phyloP scores from a whole-genome alignment of 2,113 vertebrate genomes.

The pig (Sus scrofa) region T2T-Sscrofa CM000826.6:62441001-62441500 shows the following conservation, averaged over 20 bases:
- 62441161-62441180: background rate
- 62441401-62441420: too few relatives aligned
- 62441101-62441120: background rate
- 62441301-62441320: too few relatives aligned
- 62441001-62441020: conserved; percentile 47
- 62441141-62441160: background rate
- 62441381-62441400: too few relatives aligned
- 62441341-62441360: too few relatives aligned
- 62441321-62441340: too few relatives aligned
- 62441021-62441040: background rate
- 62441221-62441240: background rate
- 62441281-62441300: too few relatives aligned
- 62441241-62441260: rapidly evolving
- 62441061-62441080: background rate
- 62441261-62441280: background rate
- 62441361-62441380: too few relatives aligned
- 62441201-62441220: background rate
- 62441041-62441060: conserved; percentile 50
- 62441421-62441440: too few relatives aligned
- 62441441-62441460: too few relatives aligned
- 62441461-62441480: too few relatives aligned
- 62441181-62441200: background rate
- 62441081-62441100: background rate
- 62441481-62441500: too few relatives aligned
- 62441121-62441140: background rate